Conservation (phyloP, 2,888 invertebrate species). For the Dorcus parallelipipedus region DNA sequence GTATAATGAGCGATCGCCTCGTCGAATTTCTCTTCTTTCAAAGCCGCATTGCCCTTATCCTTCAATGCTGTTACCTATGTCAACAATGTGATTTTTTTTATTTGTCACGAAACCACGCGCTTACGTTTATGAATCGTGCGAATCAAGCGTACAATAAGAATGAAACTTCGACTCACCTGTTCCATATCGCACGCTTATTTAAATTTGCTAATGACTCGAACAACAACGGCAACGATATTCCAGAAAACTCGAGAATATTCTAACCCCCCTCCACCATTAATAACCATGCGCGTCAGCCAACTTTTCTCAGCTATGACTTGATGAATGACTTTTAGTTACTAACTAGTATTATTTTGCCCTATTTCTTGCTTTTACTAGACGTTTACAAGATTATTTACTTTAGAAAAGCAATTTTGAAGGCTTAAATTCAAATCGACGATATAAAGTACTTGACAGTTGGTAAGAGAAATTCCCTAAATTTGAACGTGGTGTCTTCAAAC, state of each 20-base stretch:
- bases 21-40: constrained; percentile 71
- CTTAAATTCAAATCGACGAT: no score
- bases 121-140: background rate
- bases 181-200: constrained; percentile 13
- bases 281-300: no score
- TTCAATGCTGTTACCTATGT: constrained; percentile 76
- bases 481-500: no score
- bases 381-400: no score
- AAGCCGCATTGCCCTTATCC: constrained; percentile 81
- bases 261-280: constrained; percentile 5
- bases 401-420: no score
- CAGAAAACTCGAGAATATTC: constrained; percentile 17
- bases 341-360: no score
- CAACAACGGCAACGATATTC: constrained; percentile 1
- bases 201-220: background rate
- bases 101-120: background rate
- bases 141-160: background rate
- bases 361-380: no score
- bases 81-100: constrained; percentile 1
- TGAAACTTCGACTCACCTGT: constrained; percentile 7
- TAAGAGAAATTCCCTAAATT: no score
- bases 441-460: no score
- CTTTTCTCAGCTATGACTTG: no score
- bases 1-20: constrained; percentile 79
- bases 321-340: no score